phyloP scores from a whole-genome alignment of 2,888 invertebrate species.

The Sinopyrophorus schimmeli region DNA sequence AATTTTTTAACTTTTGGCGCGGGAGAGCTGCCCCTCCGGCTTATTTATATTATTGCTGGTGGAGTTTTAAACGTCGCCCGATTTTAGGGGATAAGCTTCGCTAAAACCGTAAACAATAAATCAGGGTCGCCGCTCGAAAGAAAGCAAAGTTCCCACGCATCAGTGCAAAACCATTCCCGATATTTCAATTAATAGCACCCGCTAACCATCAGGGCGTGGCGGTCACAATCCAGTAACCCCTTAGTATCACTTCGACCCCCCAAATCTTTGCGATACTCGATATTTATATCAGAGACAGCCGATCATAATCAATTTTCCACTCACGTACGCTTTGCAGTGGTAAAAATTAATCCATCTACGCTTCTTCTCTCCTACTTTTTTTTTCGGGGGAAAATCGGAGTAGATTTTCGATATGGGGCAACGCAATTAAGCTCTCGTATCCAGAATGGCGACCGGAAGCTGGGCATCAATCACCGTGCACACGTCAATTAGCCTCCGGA shows the following conservation, averaged over 20 bases:
- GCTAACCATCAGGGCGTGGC: constrained; percentile 41
- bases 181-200: constrained; percentile 55
- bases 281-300: constrained; percentile 34
- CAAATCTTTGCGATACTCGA: constrained; percentile 30
- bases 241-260: constrained; percentile 26
- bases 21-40: too few relatives aligned
- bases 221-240: constrained; percentile 32
- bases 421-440: constrained; percentile 52
- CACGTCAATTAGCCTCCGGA: constrained; percentile 58
- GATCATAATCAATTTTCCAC: constrained; percentile 33
- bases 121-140: neutral
- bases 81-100: too few relatives aligned
- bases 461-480: constrained; percentile 55
- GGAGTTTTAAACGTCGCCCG: too few relatives aligned
- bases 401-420: constrained; percentile 28
- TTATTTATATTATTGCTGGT: constrained; percentile 22
- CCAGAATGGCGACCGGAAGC: constrained; percentile 56
- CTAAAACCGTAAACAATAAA: too few relatives aligned
- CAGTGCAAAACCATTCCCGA: constrained; percentile 41
- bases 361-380: too few relatives aligned
- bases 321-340: constrained; percentile 8
- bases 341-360: too few relatives aligned
- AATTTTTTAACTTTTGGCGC: constrained; percentile 24
- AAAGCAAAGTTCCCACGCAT: constrained; percentile 26
- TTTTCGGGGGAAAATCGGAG: too few relatives aligned